Evolutionary conservation across 1,140 invertebrate genomes (phyloP).

Genomic region (Coenobita brevimanus): DNA sequence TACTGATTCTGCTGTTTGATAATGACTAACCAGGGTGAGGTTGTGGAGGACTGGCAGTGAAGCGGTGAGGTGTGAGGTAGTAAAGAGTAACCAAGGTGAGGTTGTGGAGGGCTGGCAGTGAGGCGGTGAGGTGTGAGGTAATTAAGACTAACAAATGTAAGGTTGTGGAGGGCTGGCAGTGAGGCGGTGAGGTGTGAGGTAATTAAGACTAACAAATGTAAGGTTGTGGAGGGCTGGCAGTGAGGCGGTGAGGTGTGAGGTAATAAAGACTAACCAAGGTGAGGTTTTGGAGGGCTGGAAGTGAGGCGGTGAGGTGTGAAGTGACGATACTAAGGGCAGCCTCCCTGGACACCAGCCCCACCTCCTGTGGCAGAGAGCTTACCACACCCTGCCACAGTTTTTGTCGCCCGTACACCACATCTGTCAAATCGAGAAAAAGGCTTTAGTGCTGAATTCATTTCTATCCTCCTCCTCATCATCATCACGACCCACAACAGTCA

Average conservation of each 20-base stretch:
- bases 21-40: constrained; percentile 15
- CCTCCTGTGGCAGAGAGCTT: constrained; percentile 22
- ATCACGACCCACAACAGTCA: too few relatives aligned
- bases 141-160: background rate
- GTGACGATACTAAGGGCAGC: constrained; percentile 37
- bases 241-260: background rate
- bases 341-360: constrained; percentile 48
- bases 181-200: too few relatives aligned
- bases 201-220: too few relatives aligned
- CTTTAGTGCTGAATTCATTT: too few relatives aligned
- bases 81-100: too few relatives aligned
- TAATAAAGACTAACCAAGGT: background rate
- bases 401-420: constrained; percentile 37
- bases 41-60: constrained; percentile 30
- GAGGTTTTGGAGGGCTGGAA: constrained; percentile 20
- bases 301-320: constrained; percentile 38
- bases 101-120: background rate
- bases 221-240: too few relatives aligned
- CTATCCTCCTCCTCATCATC: too few relatives aligned
- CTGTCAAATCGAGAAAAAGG: background rate
- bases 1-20: too few relatives aligned
- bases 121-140: background rate
- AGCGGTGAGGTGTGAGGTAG: constrained; percentile 29
- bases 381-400: constrained; percentile 14
- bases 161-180: too few relatives aligned